Conservation (phyloP, 2,113 vertebrate species). For the Clarias magur region DNA sequence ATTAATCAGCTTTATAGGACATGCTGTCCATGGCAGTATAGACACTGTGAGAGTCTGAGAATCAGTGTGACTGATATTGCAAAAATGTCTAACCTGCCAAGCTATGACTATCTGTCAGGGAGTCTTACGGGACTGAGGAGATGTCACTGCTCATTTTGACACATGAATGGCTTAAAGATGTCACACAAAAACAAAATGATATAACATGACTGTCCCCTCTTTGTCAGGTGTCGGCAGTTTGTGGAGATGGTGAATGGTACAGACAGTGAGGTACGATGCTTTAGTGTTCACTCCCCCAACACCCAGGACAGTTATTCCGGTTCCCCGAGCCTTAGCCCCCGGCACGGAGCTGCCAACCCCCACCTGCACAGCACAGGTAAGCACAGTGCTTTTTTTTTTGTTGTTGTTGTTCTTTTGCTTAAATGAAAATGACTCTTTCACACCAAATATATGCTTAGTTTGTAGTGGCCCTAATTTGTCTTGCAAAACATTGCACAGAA, state of each 20-base stretch:
- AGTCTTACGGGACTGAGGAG: not conserved
- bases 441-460: no score
- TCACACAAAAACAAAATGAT: not conserved
- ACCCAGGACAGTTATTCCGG: slow-evolving; percentile 95
- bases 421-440: not conserved
- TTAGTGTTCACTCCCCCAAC: slow-evolving; percentile 88
- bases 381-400: not conserved
- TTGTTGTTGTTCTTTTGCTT: not conserved
- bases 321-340: slow-evolving; percentile 90
- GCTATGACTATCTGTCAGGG: slow-evolving; percentile 6
- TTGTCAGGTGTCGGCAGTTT: slow-evolving; percentile 85
- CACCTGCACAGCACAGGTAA: slow-evolving; percentile 85
- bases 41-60: not conserved
- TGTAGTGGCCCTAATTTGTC: not conserved
- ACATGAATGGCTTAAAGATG: slow-evolving; percentile 5
- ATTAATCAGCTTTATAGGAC: not conserved
- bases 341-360: slow-evolving; percentile 84
- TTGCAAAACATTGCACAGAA: not conserved
- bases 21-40: not conserved
- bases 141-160: not conserved
- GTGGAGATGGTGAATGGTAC: slow-evolving; percentile 99
- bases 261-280: slow-evolving; percentile 94
- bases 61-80: not conserved
- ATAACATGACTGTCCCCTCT: not conserved
- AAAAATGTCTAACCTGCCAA: not conserved